Evolutionary conservation across 1,140 invertebrate genomes (phyloP).

Genomic region (Lethrus apterus): DNA sequence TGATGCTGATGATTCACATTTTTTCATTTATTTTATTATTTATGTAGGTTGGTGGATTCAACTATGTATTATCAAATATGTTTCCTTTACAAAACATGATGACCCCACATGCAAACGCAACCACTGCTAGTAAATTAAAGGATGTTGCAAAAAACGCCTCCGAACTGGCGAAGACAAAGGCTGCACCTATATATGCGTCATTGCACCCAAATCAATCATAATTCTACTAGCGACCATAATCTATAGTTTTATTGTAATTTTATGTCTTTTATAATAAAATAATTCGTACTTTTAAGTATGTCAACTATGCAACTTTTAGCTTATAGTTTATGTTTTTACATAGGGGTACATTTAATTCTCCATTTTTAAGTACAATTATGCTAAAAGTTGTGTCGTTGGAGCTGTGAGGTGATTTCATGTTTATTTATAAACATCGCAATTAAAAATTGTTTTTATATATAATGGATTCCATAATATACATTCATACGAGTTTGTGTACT

Average conservation of each 20-base stretch:
- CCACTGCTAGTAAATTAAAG: constrained; percentile 45
- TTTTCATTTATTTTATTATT: constrained; percentile 2
- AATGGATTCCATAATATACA: too few species aligned
- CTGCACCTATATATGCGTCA: constrained; percentile 52
- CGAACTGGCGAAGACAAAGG: constrained; percentile 66
- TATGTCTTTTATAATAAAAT: not conserved
- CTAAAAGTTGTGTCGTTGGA: too few species aligned
- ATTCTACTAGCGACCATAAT: constrained; percentile 19
- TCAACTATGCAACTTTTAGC: not conserved
- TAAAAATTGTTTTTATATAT: too few species aligned
- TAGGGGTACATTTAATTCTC: too few species aligned
- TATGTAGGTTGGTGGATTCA: constrained; percentile 63
- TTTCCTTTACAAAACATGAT: constrained; percentile 49
- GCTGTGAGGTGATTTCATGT: too few species aligned
- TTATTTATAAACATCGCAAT: too few species aligned
- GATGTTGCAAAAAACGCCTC: constrained; percentile 67
- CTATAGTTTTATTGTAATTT: not conserved
- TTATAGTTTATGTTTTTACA: too few species aligned
- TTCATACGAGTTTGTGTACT: too few species aligned
- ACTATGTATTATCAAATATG: constrained; percentile 67
- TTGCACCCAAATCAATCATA: constrained; percentile 47
- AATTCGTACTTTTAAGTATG: not conserved
- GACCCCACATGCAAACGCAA: constrained; percentile 40
- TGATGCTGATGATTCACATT: too few species aligned
- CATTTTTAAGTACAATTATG: too few species aligned